phyloP scores from a whole-genome alignment of 2,797 vertebrate species.

The Tamandua tetradactyla region DNA sequence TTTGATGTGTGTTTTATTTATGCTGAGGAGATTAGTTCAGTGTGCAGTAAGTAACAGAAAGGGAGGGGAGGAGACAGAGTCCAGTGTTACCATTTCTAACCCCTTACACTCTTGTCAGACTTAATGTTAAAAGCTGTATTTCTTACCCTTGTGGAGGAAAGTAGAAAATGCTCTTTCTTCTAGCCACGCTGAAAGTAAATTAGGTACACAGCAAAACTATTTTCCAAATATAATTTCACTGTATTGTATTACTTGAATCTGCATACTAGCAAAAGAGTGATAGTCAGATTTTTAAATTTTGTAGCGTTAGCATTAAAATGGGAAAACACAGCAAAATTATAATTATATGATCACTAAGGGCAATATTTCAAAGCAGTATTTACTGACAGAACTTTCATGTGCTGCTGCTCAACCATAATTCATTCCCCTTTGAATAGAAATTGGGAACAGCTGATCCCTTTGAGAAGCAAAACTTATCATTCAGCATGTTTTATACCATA shows the following conservation, averaged over 20 bases:
- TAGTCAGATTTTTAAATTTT: constrained; percentile 48
- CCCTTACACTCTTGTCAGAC: constrained; percentile 71
- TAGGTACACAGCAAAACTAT: constrained; percentile 47
- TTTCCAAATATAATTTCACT: constrained; percentile 59
- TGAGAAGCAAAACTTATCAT: constrained; percentile 29
- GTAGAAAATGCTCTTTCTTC: constrained; percentile 62
- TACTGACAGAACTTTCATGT: constrained; percentile 60
- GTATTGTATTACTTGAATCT: constrained; percentile 36
- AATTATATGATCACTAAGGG: constrained; percentile 40
- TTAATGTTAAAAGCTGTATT: constrained; percentile 71
- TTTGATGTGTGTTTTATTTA: constrained; percentile 66
- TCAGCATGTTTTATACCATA: background rate
- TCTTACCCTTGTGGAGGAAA: constrained; percentile 69
- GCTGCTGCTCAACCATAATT: constrained; percentile 42
- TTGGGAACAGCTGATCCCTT: background rate
- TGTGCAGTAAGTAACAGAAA: constrained; percentile 56
- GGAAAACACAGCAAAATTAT: constrained; percentile 37
- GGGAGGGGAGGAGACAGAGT: background rate
- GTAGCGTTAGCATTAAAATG: constrained; percentile 42
- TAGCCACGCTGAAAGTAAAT: constrained; percentile 46
- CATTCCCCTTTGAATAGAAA: constrained; percentile 53
- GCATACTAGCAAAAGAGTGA: constrained; percentile 30
- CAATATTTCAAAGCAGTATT: constrained; percentile 61
- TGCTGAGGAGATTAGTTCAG: constrained; percentile 70
- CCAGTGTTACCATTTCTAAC: constrained; percentile 67